phyloP scores from a whole-genome alignment of 92 coral and sea anemone genomes.

The Actinostola sp. region DNA sequence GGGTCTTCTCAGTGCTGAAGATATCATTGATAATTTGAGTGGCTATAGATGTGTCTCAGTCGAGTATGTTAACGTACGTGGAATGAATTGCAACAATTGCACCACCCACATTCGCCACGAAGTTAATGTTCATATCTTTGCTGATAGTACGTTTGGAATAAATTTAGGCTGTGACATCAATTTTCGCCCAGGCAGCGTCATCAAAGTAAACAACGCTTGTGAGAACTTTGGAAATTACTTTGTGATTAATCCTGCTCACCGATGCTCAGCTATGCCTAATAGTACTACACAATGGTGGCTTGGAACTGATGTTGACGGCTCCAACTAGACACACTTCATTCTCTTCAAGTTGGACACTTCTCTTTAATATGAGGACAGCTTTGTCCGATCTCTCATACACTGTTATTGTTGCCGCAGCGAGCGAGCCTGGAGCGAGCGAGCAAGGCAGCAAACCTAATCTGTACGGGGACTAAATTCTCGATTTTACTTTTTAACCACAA shows the following conservation, averaged over 20 bases:
- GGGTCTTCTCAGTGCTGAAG: slow-evolving; percentile 13
- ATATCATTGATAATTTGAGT: not conserved
- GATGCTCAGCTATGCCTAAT: slow-evolving; percentile 16
- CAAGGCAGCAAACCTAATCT: too few species aligned
- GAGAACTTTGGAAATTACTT: slow-evolving; percentile 41
- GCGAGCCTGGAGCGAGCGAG: too few species aligned
- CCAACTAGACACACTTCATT: too few species aligned
- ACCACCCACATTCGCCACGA: slow-evolving; percentile 34
- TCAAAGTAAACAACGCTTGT: too few species aligned
- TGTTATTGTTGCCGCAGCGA: too few species aligned
- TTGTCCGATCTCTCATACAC: too few species aligned
- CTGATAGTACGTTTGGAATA: slow-evolving; percentile 1
- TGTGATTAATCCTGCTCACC: slow-evolving; percentile 20
- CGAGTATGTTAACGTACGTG: slow-evolving; percentile 35
- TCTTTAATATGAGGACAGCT: too few species aligned
- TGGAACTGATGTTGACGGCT: too few species aligned
- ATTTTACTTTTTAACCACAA: too few species aligned
- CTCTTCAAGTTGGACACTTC: too few species aligned
- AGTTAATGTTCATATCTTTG: slow-evolving; percentile 2
- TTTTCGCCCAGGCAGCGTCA: not conserved
- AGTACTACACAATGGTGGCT: slow-evolving; percentile 62
- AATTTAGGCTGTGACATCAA: not conserved
- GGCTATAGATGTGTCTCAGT: not conserved
- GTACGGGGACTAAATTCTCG: too few species aligned
- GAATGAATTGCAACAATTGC: slow-evolving; percentile 28